Conservation (phyloP, 2,888 invertebrate genomes). For the Steromphala cineraria region DNA sequence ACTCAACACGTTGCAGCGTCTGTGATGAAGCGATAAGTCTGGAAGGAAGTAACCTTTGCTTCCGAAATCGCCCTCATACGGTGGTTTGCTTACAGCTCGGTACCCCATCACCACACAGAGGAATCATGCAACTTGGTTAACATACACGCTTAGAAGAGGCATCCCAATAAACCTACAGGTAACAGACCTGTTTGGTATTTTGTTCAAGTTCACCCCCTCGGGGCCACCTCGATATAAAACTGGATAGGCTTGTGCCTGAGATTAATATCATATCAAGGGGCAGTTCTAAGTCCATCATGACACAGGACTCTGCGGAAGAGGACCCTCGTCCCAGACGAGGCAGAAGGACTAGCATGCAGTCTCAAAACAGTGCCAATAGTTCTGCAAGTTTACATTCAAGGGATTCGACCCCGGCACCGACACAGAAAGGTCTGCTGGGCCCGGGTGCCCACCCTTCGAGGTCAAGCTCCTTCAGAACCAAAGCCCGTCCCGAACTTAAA, state of each 20-base stretch:
- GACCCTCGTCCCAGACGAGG: background rate
- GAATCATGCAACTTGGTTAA: no score
- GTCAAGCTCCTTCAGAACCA: constrained; percentile 53
- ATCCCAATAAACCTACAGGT: no score
- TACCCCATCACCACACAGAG: no score
- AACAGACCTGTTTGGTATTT: no score
- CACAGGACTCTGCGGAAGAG: constrained; percentile 6
- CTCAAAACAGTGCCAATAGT: constrained; percentile 18
- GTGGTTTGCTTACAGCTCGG: no score
- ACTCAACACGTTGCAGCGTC: no score
- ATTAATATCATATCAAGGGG: constrained; percentile 7
- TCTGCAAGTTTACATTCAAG: background rate
- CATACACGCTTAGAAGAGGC: no score
- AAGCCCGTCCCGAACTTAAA: constrained; percentile 31
- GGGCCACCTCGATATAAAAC: background rate
- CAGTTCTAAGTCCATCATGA: constrained; percentile 14
- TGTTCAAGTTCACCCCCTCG: background rate
- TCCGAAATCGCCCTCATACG: no score
- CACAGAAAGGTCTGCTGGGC: background rate
- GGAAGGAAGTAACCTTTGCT: no score
- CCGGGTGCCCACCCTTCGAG: constrained; percentile 51
- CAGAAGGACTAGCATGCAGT: constrained; percentile 1
- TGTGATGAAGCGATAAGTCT: no score
- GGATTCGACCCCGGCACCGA: constrained; percentile 4
- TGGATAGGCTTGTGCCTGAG: constrained; percentile 13